Percentiles rank a stretch among this genome's conserved stretches.
Evolutionary conservation across 2,888 invertebrate species (phyloP).

Genomic region (Torymus tubicola): DNA sequence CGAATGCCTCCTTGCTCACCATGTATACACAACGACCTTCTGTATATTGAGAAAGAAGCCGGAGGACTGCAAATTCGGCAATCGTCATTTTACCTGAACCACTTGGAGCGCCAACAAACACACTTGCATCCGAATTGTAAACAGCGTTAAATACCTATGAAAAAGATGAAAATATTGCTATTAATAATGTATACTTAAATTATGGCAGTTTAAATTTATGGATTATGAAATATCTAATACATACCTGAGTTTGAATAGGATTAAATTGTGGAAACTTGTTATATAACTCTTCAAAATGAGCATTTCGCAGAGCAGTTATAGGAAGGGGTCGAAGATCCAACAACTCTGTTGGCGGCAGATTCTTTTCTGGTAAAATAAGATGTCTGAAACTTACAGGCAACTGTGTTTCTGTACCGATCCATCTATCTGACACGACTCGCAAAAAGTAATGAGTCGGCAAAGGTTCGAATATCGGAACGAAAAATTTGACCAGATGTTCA

Average conservation of each 20-base stretch:
- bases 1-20: conserved; percentile 93
- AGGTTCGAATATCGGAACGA: conserved; percentile 99
- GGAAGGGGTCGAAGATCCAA: conserved; percentile 97
- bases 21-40: conserved; percentile 95
- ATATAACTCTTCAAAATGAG: conserved; percentile 91
- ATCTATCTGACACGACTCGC: conserved; percentile 91
- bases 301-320: conserved; percentile 92
- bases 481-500: conserved; percentile 97
- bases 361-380: conserved; percentile 97
- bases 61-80: conserved; percentile 95
- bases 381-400: conserved; percentile 98
- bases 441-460: conserved; percentile 99
- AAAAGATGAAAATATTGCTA: neutral
- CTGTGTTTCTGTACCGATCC: conserved; percentile 97
- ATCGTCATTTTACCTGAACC: conserved; percentile 96
- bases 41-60: conserved; percentile 86
- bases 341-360: conserved; percentile 97
- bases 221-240: neutral
- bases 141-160: conserved; percentile 94
- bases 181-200: neutral
- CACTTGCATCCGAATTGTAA: conserved; percentile 98
- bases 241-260: conserved; percentile 93
- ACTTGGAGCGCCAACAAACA: conserved; percentile 95
- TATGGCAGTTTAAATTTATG: neutral
- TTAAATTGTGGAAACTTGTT: conserved; percentile 96